Conservation (phyloP, 2,113 vertebrate genomes). For the Hydrochoerus hydrochaeris region DNA sequence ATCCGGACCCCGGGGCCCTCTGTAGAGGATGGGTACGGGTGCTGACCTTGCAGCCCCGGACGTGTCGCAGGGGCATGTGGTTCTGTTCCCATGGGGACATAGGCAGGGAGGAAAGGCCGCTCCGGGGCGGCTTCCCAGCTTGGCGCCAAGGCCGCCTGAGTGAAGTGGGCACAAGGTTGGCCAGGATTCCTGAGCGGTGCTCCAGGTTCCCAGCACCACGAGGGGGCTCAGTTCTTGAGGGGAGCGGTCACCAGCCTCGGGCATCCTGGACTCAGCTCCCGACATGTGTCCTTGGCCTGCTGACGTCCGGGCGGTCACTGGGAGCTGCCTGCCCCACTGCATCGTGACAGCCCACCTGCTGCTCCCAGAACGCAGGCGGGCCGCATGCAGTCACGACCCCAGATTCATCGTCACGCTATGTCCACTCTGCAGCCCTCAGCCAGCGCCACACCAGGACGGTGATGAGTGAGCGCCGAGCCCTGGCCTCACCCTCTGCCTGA, state of each 20-base stretch:
- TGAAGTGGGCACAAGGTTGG: not conserved
- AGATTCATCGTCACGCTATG: too few relatives aligned
- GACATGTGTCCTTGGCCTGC: too few relatives aligned
- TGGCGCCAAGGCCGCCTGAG: not conserved
- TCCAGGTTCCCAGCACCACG: too few relatives aligned
- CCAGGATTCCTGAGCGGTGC: not conserved
- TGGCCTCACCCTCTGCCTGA: too few relatives aligned
- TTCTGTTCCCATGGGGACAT: not conserved
- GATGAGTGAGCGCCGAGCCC: too few relatives aligned
- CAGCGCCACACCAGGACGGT: too few relatives aligned
- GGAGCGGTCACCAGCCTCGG: not conserved
- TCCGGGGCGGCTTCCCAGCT: not conserved
- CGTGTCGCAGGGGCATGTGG: not conserved
- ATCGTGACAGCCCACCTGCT: not conserved
- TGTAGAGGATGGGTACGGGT: not conserved
- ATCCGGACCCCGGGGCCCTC: not conserved
- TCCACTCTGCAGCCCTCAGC: too few relatives aligned
- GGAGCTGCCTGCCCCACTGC: not conserved
- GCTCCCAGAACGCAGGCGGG: not conserved
- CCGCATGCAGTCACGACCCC: too few relatives aligned
- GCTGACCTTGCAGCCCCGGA: not conserved
- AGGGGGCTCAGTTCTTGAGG: not conserved
- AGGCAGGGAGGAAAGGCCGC: not conserved
- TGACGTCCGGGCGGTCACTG: not conserved
- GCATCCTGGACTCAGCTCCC: not conserved